Percentiles rank a stretch among this genome's conserved stretches.
phyloP scores from a whole-genome alignment of 2,113 vertebrate species.

The Motacilla alba region DNA sequence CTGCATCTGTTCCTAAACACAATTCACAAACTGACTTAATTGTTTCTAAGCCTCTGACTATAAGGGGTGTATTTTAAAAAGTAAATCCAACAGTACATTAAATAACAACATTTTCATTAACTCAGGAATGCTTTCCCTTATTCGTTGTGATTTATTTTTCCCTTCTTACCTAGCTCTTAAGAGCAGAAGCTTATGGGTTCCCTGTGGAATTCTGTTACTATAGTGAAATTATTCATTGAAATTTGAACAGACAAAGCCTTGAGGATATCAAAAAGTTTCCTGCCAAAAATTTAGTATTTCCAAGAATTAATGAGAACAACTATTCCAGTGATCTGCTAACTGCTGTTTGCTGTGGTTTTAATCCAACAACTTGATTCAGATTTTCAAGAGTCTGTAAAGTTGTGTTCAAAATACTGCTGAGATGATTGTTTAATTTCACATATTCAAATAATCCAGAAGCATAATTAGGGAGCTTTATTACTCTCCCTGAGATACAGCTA shows the following conservation, averaged over 20 bases:
- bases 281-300: neutral
- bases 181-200: neutral
- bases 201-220: neutral
- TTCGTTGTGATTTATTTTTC: neutral
- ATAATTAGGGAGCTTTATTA: neutral
- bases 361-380: neutral
- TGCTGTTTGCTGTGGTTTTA: neutral
- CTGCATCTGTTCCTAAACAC: neutral
- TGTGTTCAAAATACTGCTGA: neutral
- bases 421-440: neutral
- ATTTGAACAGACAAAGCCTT: neutral
- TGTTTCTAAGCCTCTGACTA: neutral
- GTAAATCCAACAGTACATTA: neutral
- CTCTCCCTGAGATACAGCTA: neutral
- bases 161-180: neutral
- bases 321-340: neutral
- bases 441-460: neutral
- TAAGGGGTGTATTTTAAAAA: neutral
- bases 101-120: slow-evolving; percentile 11
- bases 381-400: neutral
- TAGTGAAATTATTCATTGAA: neutral
- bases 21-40: neutral
- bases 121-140: neutral
- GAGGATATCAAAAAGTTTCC: neutral
- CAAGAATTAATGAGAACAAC: neutral